Percentiles rank a stretch among this genome's conserved stretches.
phyloP scores from a whole-genome alignment of 2,888 invertebrate species.

The Alentia gelatinosa region DNA sequence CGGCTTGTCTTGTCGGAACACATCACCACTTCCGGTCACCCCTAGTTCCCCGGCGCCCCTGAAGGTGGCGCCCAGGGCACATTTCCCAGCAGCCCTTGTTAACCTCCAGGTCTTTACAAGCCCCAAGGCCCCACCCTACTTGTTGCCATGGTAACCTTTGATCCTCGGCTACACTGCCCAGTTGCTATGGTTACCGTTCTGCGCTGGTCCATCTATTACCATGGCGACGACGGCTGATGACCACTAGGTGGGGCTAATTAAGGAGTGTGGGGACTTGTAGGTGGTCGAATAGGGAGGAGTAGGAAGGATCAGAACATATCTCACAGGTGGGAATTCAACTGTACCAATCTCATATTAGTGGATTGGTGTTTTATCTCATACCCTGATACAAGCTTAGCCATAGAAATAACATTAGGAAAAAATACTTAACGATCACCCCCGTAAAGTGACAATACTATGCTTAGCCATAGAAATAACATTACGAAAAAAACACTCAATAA shows the following conservation, averaged over 20 bases:
- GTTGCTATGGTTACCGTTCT: background rate
- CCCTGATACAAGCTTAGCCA: no score
- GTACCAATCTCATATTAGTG: no score
- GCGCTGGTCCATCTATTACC: background rate
- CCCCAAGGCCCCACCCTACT: background rate
- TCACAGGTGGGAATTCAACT: no score
- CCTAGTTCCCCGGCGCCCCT: background rate
- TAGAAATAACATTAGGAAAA: no score
- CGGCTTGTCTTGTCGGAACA: no score
- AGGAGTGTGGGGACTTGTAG: background rate
- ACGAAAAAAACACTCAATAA: no score
- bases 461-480: no score
- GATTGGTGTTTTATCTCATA: no score
- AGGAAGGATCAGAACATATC: background rate
- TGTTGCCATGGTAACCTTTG: slow-evolving; percentile 33
- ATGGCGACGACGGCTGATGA: background rate
- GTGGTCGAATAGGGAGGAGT: background rate
- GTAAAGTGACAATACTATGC: no score
- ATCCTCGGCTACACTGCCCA: background rate
- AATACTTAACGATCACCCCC: no score
- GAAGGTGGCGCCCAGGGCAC: background rate
- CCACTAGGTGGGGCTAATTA: background rate
- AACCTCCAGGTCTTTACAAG: background rate
- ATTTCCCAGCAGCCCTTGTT: background rate
- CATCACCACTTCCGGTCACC: background rate